Conservation (phyloP, 2,797 vertebrate genomes). For the Gorsachius magnificus region DNA sequence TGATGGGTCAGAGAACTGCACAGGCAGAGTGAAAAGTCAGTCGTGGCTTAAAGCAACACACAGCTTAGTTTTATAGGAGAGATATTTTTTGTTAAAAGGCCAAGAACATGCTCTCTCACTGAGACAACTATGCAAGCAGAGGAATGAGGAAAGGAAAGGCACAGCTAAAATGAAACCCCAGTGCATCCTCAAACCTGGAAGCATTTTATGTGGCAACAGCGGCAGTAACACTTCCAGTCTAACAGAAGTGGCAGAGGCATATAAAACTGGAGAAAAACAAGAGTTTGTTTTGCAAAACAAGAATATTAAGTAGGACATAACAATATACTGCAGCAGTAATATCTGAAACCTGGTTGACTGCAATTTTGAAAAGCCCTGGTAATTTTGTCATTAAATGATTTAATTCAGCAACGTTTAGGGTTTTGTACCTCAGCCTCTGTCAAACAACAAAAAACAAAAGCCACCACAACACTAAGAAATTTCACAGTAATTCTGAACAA, state of each 20-base stretch:
- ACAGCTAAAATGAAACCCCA: neutral
- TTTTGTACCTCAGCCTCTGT: constrained; percentile 10
- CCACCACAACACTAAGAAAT: constrained; percentile 54
- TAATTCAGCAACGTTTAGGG: constrained; percentile 31
- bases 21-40: accelerated
- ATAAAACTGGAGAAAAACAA: neutral
- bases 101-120: neutral
- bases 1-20: accelerated
- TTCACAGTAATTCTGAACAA: constrained; percentile 60
- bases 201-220: neutral
- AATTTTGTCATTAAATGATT: constrained; percentile 64
- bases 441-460: constrained; percentile 5
- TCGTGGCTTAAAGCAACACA: neutral
- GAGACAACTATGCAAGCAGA: neutral
- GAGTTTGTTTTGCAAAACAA: neutral
- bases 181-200: neutral
- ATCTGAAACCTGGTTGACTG: constrained; percentile 5
- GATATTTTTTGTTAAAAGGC: neutral
- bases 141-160: neutral
- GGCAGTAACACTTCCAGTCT: neutral
- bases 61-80: neutral
- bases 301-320: neutral
- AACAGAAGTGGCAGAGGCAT: neutral
- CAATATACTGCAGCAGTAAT: neutral
- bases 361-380: constrained; percentile 20